A percentile compares a stretch with the other conserved stretches of the same genome.
Evolutionary conservation across 2,888 invertebrate genomes (phyloP).

Genomic region (Allophyes oxyacanthae): DNA sequence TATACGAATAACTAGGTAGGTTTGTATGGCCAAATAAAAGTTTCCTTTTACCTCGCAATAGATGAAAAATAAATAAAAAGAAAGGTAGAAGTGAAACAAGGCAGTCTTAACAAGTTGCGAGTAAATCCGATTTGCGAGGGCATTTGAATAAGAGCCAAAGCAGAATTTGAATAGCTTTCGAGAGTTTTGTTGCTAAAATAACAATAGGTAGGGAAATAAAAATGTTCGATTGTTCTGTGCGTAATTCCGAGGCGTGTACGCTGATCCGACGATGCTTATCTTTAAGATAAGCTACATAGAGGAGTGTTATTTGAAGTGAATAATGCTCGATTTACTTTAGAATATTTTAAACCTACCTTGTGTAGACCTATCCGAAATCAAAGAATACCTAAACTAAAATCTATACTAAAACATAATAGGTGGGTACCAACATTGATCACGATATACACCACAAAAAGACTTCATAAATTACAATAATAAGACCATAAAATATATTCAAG

Average conservation of each 20-base stretch:
- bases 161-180: constrained; percentile 60
- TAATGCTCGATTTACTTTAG: constrained; percentile 5
- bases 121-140: constrained; percentile 83
- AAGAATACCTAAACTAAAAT: too few relatives aligned
- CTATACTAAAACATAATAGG: too few relatives aligned
- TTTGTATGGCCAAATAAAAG: constrained; percentile 55
- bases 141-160: constrained; percentile 84
- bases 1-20: constrained; percentile 2
- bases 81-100: constrained; percentile 77
- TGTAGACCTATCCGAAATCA: too few relatives aligned
- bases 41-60: constrained; percentile 55
- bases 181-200: constrained; percentile 58
- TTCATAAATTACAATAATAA: too few relatives aligned
- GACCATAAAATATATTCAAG: too few relatives aligned
- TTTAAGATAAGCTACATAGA: constrained; percentile 12
- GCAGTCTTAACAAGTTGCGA: constrained; percentile 82
- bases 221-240: constrained; percentile 43
- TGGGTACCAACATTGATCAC: too few relatives aligned
- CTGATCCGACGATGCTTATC: constrained; percentile 29
- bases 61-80: constrained; percentile 70
- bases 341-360: too few relatives aligned
- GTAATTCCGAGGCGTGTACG: constrained; percentile 28
- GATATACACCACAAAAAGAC: too few relatives aligned
- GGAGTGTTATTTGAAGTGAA: constrained; percentile 24
- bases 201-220: constrained; percentile 56